Evolutionary conservation across 2,888 invertebrate genomes (phyloP).

Genomic region (Heliconius ismenius): DNA sequence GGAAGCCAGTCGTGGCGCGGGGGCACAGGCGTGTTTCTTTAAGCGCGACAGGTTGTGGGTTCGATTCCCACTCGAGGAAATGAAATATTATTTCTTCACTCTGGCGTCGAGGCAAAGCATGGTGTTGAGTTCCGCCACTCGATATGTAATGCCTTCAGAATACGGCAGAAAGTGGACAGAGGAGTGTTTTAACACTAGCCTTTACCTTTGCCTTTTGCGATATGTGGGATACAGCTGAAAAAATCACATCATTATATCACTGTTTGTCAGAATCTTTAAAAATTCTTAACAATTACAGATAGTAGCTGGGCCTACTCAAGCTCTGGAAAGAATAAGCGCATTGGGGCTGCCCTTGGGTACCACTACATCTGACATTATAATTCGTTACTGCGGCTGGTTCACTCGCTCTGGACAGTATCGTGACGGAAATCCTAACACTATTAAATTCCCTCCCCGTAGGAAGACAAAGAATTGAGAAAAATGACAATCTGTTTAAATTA

Average conservation of each 20-base stretch:
- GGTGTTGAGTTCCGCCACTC: neutral
- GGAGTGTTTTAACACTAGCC: neutral
- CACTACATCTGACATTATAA: conserved; percentile 61
- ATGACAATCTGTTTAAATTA: neutral
- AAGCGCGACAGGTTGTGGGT: neutral
- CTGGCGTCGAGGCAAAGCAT: neutral
- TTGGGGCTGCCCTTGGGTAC: conserved; percentile 71
- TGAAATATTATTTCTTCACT: neutral
- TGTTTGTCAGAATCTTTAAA: neutral
- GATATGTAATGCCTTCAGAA: neutral
- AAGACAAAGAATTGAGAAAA: conserved; percentile 50
- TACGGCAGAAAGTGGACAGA: neutral
- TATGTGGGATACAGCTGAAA: neutral
- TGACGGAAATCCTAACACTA: conserved; percentile 63
- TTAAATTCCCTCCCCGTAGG: conserved; percentile 65
- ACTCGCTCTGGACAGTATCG: conserved; percentile 60
- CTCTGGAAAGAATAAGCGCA: conserved; percentile 73
- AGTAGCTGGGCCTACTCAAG: conserved; percentile 63
- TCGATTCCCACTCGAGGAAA: neutral
- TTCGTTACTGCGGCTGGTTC: conserved; percentile 64
- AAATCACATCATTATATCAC: too few species aligned
- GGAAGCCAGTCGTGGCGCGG: neutral
- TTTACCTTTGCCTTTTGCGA: neutral
- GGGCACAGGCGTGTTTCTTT: neutral
- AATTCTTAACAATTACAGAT: conserved; percentile 53